Evolutionary conservation across 2,113 vertebrate species (phyloP).

Genomic region (Microcebus lehilahytsara): DNA sequence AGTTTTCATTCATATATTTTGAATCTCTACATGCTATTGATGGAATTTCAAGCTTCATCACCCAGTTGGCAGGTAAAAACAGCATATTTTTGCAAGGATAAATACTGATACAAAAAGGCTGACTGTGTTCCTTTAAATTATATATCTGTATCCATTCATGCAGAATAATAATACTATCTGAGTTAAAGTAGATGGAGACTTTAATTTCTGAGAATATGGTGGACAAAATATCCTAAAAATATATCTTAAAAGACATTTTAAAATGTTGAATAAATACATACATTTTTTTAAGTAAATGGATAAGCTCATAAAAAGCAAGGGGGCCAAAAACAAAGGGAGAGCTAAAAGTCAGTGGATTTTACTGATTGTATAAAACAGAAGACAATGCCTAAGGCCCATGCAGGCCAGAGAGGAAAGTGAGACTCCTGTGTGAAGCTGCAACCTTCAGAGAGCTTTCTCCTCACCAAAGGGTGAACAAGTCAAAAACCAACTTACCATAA

Average conservation of each 20-base stretch:
- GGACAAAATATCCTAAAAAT: background rate
- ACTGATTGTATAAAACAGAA: background rate
- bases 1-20: constrained; percentile 29
- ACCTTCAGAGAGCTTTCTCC: background rate
- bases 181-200: background rate
- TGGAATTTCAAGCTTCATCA: constrained; percentile 7
- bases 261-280: constrained; percentile 33
- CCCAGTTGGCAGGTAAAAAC: background rate
- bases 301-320: background rate
- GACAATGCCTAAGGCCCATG: background rate
- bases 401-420: background rate
- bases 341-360: background rate
- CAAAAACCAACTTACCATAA: background rate
- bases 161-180: background rate
- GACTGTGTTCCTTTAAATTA: background rate
- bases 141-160: background rate
- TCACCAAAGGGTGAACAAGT: background rate
- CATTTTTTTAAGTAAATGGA: background rate
- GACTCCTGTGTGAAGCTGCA: background rate
- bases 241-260: background rate
- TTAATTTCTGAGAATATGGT: constrained; percentile 12
- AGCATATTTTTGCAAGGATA: constrained; percentile 7
- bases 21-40: background rate
- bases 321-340: background rate
- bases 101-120: background rate